phyloP scores from a whole-genome alignment of 2,888 invertebrate species.

The Coenonympha glycerion region DNA sequence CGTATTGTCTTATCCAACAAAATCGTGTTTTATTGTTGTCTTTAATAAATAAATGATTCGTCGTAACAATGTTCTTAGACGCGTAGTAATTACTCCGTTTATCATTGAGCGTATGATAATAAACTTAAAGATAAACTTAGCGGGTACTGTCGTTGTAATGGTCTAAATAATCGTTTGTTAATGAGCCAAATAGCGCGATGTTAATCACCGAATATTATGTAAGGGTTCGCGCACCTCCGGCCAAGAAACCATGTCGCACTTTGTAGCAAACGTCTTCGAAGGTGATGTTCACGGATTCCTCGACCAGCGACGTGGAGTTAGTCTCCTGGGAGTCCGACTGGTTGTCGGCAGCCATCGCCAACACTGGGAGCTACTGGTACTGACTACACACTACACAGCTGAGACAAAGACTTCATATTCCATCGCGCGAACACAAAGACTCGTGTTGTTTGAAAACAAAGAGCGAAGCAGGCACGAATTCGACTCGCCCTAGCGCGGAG shows the following conservation, averaged over 20 bases:
- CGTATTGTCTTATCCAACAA: background rate
- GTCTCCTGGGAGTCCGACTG: slow-evolving; percentile 60
- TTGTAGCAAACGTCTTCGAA: slow-evolving; percentile 81
- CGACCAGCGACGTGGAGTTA: slow-evolving; percentile 54
- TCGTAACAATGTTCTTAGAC: background rate
- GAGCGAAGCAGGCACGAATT: slow-evolving; percentile 35
- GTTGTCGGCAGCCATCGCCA: slow-evolving; percentile 53
- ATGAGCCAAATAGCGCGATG: slow-evolving; percentile 20
- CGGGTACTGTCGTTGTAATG: slow-evolving; percentile 20
- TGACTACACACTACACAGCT: too few species aligned
- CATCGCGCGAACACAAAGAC: slow-evolving; percentile 59
- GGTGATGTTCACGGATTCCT: slow-evolving; percentile 77
- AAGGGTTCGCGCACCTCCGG: slow-evolving; percentile 59
- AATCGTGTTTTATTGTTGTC: background rate
- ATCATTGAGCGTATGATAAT: slow-evolving; percentile 34
- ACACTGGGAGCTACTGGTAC: slow-evolving; percentile 32
- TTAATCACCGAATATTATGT: slow-evolving; percentile 17
- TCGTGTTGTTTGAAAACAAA: slow-evolving; percentile 57
- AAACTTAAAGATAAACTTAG: slow-evolving; percentile 33
- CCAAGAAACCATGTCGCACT: slow-evolving; percentile 76
- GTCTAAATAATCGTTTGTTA: slow-evolving; percentile 28
- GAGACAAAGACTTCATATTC: slow-evolving; percentile 37
- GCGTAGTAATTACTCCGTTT: slow-evolving; percentile 18
- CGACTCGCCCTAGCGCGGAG: slow-evolving; percentile 37
- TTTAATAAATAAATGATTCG: background rate